phyloP scores from a whole-genome alignment of 2,113 vertebrate species.

The Melospiza georgiana region DNA sequence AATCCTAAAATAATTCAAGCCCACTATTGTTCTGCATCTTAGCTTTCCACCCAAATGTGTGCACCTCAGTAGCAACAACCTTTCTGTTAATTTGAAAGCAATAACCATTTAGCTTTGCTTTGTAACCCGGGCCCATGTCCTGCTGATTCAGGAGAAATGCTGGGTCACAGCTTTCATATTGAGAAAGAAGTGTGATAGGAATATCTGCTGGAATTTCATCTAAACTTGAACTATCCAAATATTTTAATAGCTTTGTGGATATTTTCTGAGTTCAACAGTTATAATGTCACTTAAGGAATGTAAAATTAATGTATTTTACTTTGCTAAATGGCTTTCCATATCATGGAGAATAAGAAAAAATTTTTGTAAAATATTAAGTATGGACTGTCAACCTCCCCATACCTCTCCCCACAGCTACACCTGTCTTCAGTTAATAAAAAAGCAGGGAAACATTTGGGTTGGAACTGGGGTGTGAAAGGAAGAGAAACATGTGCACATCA shows the following conservation, averaged over 20 bases:
- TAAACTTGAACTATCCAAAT: background rate
- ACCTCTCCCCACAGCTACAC: background rate
- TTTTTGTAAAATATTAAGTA: constrained; percentile 43
- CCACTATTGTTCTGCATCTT: background rate
- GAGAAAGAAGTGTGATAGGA: background rate
- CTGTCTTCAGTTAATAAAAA: constrained; percentile 12
- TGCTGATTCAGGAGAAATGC: background rate
- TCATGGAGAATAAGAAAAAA: background rate
- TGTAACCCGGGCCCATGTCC: background rate
- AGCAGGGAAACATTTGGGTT: background rate
- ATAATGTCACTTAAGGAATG: constrained; percentile 32
- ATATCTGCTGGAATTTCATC: background rate
- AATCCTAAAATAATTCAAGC: constrained; percentile 16
- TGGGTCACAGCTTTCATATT: background rate
- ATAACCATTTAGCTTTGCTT: background rate
- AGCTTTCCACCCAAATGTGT: background rate
- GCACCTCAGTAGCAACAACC: background rate
- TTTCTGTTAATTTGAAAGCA: constrained; percentile 27
- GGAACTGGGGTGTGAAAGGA: constrained; percentile 38
- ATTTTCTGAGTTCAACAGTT: constrained; percentile 26
- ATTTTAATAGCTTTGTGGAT: background rate
- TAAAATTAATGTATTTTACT: constrained; percentile 48
- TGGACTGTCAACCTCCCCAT: background rate
- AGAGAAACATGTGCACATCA: constrained; percentile 12
- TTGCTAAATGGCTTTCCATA: background rate